A percentile compares a stretch with the other conserved stretches of the same genome.
These are phyloP conservation scores for Ciconia stormi DNA, from an alignment of 2,113 vertebrate species.

Conservation along the genomic window DNA sequence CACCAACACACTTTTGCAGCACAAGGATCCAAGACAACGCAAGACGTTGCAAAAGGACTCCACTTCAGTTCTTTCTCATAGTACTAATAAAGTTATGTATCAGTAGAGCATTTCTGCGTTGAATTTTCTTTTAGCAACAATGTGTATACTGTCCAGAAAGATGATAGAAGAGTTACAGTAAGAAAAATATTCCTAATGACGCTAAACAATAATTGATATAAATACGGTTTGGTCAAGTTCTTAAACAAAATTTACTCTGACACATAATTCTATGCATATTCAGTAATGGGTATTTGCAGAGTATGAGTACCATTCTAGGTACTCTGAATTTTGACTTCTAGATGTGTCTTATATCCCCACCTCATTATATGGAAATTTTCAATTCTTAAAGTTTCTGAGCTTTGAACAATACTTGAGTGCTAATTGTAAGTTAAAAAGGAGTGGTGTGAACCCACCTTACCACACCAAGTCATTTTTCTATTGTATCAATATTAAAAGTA, in stretches of 20 bases:
- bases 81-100: background rate
- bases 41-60: background rate
- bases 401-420: background rate
- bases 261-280: background rate
- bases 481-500: background rate
- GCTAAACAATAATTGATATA: background rate
- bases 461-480: background rate
- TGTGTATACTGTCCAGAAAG: background rate
- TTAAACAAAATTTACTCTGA: background rate
- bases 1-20: background rate
- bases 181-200: background rate
- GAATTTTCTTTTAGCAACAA: background rate
- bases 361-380: background rate
- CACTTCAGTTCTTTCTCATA: background rate
- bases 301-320: background rate
- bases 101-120: background rate
- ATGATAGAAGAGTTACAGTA: background rate
- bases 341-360: background rate
- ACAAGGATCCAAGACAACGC: rapidly evolving
- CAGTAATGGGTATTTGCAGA: background rate
- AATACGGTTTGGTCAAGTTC: background rate
- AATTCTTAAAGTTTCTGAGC: background rate
- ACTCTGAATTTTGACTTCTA: background rate
- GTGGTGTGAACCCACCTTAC: background rate
- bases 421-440: background rate